Evolutionary conservation across 2,113 vertebrate species (phyloP), one percentile per base, ranked within the genome.

Genomic region (Eonycteris spelaea): DNA sequence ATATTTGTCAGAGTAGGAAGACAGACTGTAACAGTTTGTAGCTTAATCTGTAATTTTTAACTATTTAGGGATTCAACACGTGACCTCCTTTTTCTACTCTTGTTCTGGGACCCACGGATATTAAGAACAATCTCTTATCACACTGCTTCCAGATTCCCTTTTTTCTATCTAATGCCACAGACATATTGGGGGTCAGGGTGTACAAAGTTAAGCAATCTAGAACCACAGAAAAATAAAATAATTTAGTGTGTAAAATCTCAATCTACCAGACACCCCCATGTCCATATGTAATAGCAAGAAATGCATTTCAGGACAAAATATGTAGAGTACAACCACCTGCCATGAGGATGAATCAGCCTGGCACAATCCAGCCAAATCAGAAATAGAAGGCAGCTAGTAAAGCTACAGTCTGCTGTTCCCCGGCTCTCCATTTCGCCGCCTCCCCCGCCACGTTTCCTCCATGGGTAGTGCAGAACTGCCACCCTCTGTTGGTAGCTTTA

Each of bases 251-350:
- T 92, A 48, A 97, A 90, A 71, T 59, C 51, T n/a, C 75, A 89
- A 11, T 84, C 24, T 33, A 77, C 24, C 78, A 90, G 35, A 85
- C 71, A 55, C 82, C 80, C 90, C 55, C 82, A 1, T 53, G 21
- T 85, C 89, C 68, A 59, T 11, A 6, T 94, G 74, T 87, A 61
- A 48, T 93, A 84, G 57, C 61, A 53, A 93, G 70, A 93, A 86
- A 86, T 61, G 74, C 86, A 33, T 92, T 70, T 88, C 84, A 68
- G 90, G 94, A 63, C 86, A 94, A 92, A 97, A 95, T 45, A 43
- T 40, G 28, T 33, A 79, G 96, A 96, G 86, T 83, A 92, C 90
- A 93, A 43, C 94, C 97, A 97, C 94, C 97, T 95, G 95, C 96
- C 86, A 2, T 9, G 38, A 28, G 48, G 61, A 63, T 98, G 96